Evolutionary conservation across 1,140 invertebrate genomes (phyloP), one percentile per base, ranked within the genome.

Genomic region (Acromyrmex echinatior): DNA sequence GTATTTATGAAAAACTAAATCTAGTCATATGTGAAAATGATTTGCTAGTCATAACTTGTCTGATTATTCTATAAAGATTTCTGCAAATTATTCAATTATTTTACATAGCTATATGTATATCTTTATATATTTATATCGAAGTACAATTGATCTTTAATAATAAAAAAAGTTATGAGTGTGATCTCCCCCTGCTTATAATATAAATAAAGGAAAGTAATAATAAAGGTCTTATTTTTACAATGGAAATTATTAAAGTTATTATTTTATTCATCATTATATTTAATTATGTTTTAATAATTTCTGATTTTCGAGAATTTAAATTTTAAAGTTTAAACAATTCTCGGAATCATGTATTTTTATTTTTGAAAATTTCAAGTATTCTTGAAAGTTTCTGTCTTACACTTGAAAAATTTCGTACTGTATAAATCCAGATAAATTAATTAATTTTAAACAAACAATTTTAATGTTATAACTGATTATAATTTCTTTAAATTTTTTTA

Each of bases 1-100:
- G 49, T 16, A 74, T 51, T 76, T 63, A 51, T 51, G 25, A 62
- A 76, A 84, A 76, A 9, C 10, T 62, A 51, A 25, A 25, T 76
- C 80, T 84, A 84, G 80, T 84, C 80, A 84, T 76, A n/a, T 45
- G 25, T 45, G 39, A 82, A n/a, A 56, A 6, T 35, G 31, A 35
- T 3, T 18, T 56, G n/a, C 79, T 81, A 81, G 79, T 81, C 79
- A 81, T 45, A 70, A 7, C 16, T 56, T 70, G n/a, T 14, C 35
- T 74, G 9, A 60, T 84, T 73, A 73, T 62, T 62, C 1, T 60
- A 16, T 18, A 49, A 84, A 49, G 18, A 4, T 51, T 51, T 51
- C 49, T 51, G 4, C 14, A 16, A 0, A 14, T 39, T 84, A 49
- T 39, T 45, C 35, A 73, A 49, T 84, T 84, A 68, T 68, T 58